Conservation (phyloP, 2,888 invertebrate genomes). For the Lymantria dispar region DNA sequence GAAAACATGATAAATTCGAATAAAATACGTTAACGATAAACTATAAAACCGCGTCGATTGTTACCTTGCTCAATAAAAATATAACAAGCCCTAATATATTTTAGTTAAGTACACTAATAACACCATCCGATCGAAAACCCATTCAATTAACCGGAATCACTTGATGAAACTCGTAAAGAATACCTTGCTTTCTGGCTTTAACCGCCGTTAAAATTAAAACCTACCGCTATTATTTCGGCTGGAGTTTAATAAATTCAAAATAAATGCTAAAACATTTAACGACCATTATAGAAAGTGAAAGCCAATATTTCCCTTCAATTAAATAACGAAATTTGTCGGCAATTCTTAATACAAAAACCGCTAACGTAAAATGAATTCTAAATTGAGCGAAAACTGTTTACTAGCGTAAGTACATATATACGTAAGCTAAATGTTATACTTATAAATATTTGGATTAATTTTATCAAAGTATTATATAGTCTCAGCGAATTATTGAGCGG, state of each 20-base stretch:
- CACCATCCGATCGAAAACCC: constrained; percentile 1
- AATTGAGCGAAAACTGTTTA: background rate
- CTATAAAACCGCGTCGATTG: too few relatives aligned
- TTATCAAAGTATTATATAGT: too few relatives aligned
- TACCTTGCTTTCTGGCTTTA: background rate
- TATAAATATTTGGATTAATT: too few relatives aligned
- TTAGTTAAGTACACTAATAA: constrained; percentile 2
- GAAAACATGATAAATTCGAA: too few relatives aligned
- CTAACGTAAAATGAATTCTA: background rate
- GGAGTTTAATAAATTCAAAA: constrained; percentile 17
- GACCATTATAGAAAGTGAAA: constrained; percentile 16
- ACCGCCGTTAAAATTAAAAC: constrained; percentile 8
- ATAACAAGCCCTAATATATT: background rate
- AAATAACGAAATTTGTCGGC: constrained; percentile 6
- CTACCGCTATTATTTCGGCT: constrained; percentile 7
- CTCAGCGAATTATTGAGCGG: too few relatives aligned
- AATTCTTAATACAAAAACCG: background rate
- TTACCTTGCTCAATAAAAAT: background rate
- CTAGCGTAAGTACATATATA: background rate
- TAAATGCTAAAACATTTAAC: constrained; percentile 12
- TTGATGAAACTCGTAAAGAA: constrained; percentile 4
- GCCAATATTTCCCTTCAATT: constrained; percentile 25
- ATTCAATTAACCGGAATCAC: constrained; percentile 1
- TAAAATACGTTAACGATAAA: too few relatives aligned
- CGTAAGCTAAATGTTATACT: background rate